phyloP scores from a whole-genome alignment of 2,888 invertebrate species.

The Eumerus sabulonum region DNA sequence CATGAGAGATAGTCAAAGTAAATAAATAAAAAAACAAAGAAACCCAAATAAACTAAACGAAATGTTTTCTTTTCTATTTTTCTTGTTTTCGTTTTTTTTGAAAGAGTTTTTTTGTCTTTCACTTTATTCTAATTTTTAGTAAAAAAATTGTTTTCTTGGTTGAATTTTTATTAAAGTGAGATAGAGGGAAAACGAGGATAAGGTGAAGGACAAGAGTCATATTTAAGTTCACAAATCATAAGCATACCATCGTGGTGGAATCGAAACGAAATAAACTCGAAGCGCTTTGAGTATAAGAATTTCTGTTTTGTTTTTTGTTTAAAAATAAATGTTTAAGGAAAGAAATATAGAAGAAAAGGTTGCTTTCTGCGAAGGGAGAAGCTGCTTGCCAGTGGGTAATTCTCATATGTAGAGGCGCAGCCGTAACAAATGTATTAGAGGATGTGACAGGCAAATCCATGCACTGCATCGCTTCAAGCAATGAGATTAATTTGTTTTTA shows the following conservation, averaged over 20 bases:
- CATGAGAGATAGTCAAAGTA: constrained; percentile 72
- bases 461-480: constrained; percentile 67
- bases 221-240: constrained; percentile 42
- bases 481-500: constrained; percentile 14
- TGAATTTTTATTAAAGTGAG: no score
- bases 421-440: constrained; percentile 19
- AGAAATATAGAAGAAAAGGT: constrained; percentile 67
- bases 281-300: constrained; percentile 46
- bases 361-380: constrained; percentile 62
- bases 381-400: constrained; percentile 57
- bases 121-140: not conserved
- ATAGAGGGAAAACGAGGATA: constrained; percentile 10
- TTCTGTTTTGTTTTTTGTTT: constrained; percentile 40
- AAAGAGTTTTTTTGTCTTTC: not conserved
- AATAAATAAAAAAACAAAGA: constrained; percentile 71
- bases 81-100: constrained; percentile 28
- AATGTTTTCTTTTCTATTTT: constrained; percentile 57
- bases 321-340: constrained; percentile 51
- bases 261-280: constrained; percentile 67
- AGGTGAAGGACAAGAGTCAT: constrained; percentile 13
- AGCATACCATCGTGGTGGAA: constrained; percentile 63
- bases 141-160: no score
- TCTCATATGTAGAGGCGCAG: constrained; percentile 36
- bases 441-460: constrained; percentile 60
- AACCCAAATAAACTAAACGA: constrained; percentile 69